Conservation (phyloP, 2,113 vertebrate genomes). For the Polyodon spathula region DNA sequence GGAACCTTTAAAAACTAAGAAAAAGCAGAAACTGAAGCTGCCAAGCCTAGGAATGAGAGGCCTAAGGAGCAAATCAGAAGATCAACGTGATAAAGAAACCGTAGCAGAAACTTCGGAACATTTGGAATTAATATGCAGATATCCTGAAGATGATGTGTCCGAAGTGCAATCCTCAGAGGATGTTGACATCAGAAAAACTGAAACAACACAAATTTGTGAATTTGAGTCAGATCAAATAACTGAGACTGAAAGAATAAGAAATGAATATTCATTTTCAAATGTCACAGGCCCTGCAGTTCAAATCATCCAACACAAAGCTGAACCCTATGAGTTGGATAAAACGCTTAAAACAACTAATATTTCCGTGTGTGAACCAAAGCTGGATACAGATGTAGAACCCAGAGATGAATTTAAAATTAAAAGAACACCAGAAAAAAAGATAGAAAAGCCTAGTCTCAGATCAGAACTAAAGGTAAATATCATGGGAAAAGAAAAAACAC, state of each 20-base stretch:
- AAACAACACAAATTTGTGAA: constrained; percentile 24
- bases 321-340: constrained; percentile 46
- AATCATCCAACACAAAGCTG: constrained; percentile 31
- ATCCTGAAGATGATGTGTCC: constrained; percentile 26
- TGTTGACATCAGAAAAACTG: constrained; percentile 28
- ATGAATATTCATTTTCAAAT: constrained; percentile 26
- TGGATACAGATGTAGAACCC: constrained; percentile 28
- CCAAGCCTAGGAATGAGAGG: constrained; percentile 38
- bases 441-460: constrained; percentile 42
- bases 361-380: constrained; percentile 11
- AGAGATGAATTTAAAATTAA: constrained; percentile 17
- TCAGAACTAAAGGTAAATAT: constrained; percentile 55
- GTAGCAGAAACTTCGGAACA: constrained; percentile 27
- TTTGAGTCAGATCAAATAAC: constrained; percentile 22
- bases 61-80: constrained; percentile 52
- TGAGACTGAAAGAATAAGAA: constrained; percentile 16
- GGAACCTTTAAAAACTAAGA: constrained; percentile 52
- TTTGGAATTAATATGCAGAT: constrained; percentile 26
- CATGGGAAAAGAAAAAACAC: constrained; percentile 40
- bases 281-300: constrained; percentile 25
- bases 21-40: constrained; percentile 50
- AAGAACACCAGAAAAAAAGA: constrained; percentile 41
- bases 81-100: constrained; percentile 35
- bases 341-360: constrained; percentile 52
- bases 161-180: constrained; percentile 34